Evolutionary conservation across 2,113 vertebrate species (phyloP).

Genomic region (Penelope pileata): DNA sequence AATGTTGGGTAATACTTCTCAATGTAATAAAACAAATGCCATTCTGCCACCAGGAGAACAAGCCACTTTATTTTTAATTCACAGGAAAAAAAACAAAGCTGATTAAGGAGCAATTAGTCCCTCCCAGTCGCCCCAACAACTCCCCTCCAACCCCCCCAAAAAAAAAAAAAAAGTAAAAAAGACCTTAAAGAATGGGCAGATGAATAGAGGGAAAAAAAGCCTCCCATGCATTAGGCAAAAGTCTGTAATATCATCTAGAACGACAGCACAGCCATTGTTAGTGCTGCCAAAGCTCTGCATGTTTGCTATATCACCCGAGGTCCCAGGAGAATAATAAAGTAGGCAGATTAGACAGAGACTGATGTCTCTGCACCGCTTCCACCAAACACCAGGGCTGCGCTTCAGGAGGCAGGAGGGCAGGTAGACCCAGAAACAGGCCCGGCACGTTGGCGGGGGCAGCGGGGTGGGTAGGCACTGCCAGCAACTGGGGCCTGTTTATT

Average conservation of each 20-base stretch:
- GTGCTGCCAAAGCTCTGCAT: constrained; percentile 70
- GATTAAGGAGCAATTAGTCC: constrained; percentile 9
- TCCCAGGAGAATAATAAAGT: constrained; percentile 75
- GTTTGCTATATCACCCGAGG: constrained; percentile 66
- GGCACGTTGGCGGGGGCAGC: constrained; percentile 25
- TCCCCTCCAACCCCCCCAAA: not conserved
- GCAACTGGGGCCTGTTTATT: constrained; percentile 83
- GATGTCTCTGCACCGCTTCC: constrained; percentile 54
- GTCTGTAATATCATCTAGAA: constrained; percentile 75
- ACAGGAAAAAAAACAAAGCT: not conserved
- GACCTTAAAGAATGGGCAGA: constrained; percentile 21
- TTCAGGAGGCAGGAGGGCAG: constrained; percentile 63
- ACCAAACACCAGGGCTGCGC: constrained; percentile 5
- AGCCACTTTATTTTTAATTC: not conserved
- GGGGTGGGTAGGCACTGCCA: constrained; percentile 72
- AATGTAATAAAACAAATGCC: not conserved
- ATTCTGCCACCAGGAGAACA: constrained; percentile 29
- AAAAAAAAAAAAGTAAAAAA: not conserved
- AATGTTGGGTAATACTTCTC: not conserved
- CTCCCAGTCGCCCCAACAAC: not conserved
- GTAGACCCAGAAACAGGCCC: constrained; percentile 73
- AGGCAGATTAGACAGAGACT: constrained; percentile 76
- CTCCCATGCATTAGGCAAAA: constrained; percentile 62
- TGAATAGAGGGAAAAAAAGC: constrained; percentile 68
- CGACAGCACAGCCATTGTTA: constrained; percentile 73